Evolutionary conservation across 2,797 vertebrate genomes (phyloP).

Genomic region (Sebastes vulpes): DNA sequence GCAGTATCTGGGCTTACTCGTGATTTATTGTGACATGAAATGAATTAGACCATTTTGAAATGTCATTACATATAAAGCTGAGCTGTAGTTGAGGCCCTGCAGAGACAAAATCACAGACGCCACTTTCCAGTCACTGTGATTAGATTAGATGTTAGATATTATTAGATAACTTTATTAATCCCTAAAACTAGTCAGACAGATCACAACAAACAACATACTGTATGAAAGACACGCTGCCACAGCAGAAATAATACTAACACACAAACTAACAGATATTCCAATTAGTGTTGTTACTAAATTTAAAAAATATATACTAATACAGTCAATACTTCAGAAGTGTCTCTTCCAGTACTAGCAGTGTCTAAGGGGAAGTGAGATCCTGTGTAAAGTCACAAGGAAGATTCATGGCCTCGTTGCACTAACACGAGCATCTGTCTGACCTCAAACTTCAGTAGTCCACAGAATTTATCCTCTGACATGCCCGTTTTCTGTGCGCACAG

Average conservation of each 20-base stretch:
- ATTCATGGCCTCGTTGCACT: neutral
- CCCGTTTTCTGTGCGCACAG: conserved; percentile 70
- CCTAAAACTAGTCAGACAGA: neutral
- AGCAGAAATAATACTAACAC: neutral
- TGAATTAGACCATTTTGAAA: neutral
- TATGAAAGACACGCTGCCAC: neutral
- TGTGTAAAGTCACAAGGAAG: neutral
- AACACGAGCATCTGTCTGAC: neutral
- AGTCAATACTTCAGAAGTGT: neutral
- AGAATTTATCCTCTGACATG: neutral
- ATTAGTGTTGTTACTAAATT: too few relatives aligned
- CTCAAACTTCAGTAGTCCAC: neutral
- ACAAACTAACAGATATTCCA: neutral
- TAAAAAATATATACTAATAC: too few relatives aligned
- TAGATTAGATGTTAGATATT: neutral
- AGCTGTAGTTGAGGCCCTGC: neutral
- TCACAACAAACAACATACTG: neutral
- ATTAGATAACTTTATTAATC: neutral
- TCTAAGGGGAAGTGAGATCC: neutral
- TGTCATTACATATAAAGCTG: neutral
- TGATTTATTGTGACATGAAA: conserved; percentile 11
- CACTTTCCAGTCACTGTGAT: conserved; percentile 2
- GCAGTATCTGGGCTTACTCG: neutral
- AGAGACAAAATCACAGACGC: conserved; percentile 6
- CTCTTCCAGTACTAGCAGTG: neutral